Evolutionary conservation across 2,888 invertebrate genomes (phyloP).

Genomic region (Parnassius apollo): DNA sequence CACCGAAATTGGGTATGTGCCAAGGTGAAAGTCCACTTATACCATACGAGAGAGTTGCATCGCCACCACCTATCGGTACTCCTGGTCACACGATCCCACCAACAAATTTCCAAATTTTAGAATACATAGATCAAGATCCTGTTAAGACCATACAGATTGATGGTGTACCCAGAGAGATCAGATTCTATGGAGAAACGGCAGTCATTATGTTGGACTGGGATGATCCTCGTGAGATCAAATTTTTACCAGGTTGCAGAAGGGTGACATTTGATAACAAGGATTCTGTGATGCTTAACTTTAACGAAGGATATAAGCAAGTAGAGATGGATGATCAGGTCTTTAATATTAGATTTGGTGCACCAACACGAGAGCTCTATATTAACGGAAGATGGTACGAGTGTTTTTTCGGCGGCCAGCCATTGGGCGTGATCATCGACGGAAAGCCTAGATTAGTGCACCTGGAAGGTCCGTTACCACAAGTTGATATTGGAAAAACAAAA

Average conservation of each 20-base stretch:
- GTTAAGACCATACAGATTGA: conserved; percentile 92
- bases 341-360: conserved; percentile 93
- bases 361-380: conserved; percentile 94
- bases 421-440: conserved; percentile 89
- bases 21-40: conserved; percentile 61
- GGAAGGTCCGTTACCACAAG: conserved; percentile 95
- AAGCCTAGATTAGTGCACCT: conserved; percentile 89
- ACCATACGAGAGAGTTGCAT: conserved; percentile 56
- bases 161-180: conserved; percentile 88
- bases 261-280: conserved; percentile 90
- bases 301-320: conserved; percentile 87
- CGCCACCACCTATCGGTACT: conserved; percentile 67
- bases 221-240: conserved; percentile 92
- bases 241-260: conserved; percentile 88
- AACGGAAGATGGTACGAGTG: conserved; percentile 95
- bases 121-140: conserved; percentile 82
- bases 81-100: conserved; percentile 60
- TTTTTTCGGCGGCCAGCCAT: conserved; percentile 94
- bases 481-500: conserved; percentile 90
- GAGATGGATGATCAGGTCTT: conserved; percentile 87
- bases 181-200: conserved; percentile 92
- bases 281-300: conserved; percentile 82
- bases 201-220: conserved; percentile 92
- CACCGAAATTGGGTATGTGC: conserved; percentile 60
- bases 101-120: conserved; percentile 61